Evolutionary conservation across 2,797 vertebrate genomes (phyloP), one percentile per base, ranked within the genome.

Genomic region (Varecia variegata): DNA sequence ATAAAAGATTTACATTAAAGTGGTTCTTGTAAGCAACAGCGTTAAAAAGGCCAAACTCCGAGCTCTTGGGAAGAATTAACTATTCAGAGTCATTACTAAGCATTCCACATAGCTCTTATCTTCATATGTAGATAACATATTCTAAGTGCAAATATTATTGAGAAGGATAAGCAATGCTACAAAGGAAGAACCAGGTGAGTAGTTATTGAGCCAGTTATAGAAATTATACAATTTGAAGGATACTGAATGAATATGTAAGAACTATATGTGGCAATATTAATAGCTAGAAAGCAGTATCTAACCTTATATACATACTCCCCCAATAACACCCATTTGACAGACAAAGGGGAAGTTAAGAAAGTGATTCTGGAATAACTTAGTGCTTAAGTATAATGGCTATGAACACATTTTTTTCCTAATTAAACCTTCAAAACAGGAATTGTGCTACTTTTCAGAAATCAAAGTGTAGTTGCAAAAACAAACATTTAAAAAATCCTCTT

Each of bases 1-100:
- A 76, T 50, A 79, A 88, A 92, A 92, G 43, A 83, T 68, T 96
- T 85, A 89, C 14, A 96, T 73, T 93, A 80, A 79, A 89, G 74
- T 92, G 23, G 21, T 45, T 89, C 83, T 80, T 60, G 3, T 21
- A 93, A 91, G 30, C 40, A 92, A 32, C 40, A 86, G 43, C 47
- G 58, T n/a, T 70, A 86, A 54, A 84, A 95, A 79, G 40, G 67
- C 21, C 74, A 45, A 85, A 83, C 25, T 45, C 21, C 77, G 47
- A 93, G 68, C 12, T 86, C 58, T 90, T 58, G 12, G 58, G n/a
- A 94, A 92, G 60, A 83, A 62, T 92, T 40, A 73, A 71, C 32
- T 68, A 76, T 74, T 89, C 62, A 70, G 71, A 62, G 68, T 90
- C 73, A 67, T 87, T 67, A 67, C 38, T 45, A 80, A 96, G 76